Conservation (phyloP, 1,140 invertebrate genomes). For the Ericerus pela region DNA sequence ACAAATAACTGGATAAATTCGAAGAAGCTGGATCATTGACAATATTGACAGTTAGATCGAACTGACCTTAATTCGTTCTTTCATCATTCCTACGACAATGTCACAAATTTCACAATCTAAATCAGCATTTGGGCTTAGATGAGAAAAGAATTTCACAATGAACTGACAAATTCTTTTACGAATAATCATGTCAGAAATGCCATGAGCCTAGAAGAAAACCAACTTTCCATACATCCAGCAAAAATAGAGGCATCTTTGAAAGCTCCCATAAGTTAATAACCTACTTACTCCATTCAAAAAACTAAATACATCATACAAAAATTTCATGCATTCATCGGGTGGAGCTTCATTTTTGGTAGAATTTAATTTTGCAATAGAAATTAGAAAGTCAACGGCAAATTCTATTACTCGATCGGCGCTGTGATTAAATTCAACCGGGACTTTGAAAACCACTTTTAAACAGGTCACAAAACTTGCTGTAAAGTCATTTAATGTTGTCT, state of each 20-base stretch:
- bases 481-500: not conserved
- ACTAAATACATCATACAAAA: not conserved
- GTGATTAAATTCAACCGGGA: not conserved
- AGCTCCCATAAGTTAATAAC: not conserved
- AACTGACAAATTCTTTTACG: slow-evolving; percentile 3
- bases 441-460: not conserved
- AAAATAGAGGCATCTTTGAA: not conserved
- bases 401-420: not conserved
- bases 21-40: not conserved
- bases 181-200: not conserved
- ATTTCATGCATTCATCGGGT: not conserved
- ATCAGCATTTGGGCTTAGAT: not conserved
- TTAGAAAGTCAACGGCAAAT: not conserved
- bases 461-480: not conserved
- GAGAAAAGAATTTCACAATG: not conserved
- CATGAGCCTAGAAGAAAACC: slow-evolving; percentile 12
- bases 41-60: not conserved
- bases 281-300: not conserved
- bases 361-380: not conserved
- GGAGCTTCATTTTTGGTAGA: not conserved
- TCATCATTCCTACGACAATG: slow-evolving; percentile 6
- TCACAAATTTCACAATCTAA: slow-evolving; percentile 10
- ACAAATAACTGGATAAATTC: not conserved
- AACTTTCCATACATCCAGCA: not conserved
- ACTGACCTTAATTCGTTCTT: slow-evolving; percentile 2